These are phyloP conservation scores for Epinotia ramella DNA, from an alignment of 2,888 invertebrate species.

Conservation along the genomic window DNA sequence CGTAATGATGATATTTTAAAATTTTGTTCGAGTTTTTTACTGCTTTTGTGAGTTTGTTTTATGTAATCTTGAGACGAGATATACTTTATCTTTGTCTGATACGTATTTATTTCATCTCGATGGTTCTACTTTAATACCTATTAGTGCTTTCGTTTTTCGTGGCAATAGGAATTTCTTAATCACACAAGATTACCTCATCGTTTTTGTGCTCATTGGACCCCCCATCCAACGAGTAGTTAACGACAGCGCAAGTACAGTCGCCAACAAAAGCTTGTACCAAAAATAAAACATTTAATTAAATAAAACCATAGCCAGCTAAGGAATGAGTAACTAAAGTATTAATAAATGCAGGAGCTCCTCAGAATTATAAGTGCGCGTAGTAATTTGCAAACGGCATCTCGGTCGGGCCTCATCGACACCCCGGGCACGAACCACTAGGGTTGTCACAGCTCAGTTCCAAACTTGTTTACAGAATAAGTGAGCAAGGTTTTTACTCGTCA, in stretches of 20 bases:
- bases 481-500: no score
- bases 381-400: constrained; percentile 17
- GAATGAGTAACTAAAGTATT: constrained; percentile 25
- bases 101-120: no score
- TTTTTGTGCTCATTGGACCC: no score
- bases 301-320: background rate
- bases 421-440: constrained; percentile 16
- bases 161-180: no score
- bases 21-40: constrained; percentile 2
- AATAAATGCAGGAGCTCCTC: constrained; percentile 4
- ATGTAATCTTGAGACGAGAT: no score
- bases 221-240: no score
- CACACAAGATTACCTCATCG: no score
- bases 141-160: background rate
- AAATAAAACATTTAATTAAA: background rate
- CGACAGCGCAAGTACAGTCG: no score
- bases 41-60: background rate
- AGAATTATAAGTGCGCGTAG: constrained; percentile 25
- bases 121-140: no score
- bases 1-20: constrained; percentile 13
- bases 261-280: no score
- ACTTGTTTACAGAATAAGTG: background rate
- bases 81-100: no score
- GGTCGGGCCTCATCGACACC: constrained; percentile 1
- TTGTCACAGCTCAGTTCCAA: background rate